These are phyloP conservation scores for Diphyllodes magnificus DNA, from an alignment of 2,113 vertebrate species.

Conservation along the genomic window DNA sequence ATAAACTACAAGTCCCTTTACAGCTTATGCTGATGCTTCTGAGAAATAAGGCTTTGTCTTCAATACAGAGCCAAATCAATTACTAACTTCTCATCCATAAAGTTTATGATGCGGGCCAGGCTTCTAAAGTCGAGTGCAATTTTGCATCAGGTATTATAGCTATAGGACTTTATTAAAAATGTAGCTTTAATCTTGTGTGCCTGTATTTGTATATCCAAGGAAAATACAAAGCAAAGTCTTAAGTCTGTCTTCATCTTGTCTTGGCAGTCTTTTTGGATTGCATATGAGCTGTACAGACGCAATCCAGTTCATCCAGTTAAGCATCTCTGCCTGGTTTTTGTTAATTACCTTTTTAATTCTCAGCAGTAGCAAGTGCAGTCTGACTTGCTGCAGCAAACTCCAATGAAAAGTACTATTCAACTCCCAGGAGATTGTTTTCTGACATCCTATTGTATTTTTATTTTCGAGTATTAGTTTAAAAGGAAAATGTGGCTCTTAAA, in stretches of 20 bases:
- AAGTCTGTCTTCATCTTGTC: not conserved
- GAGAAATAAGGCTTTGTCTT: conserved; percentile 22
- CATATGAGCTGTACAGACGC: not conserved
- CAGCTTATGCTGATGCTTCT: not conserved
- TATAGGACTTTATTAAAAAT: not conserved
- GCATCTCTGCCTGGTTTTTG: not conserved
- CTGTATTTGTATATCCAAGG: not conserved
- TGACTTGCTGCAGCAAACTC: not conserved
- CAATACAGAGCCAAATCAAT: conserved; percentile 19
- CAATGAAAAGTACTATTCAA: not conserved
- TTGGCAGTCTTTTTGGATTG: not conserved
- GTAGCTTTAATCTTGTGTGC: not conserved
- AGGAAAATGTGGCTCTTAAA: not conserved
- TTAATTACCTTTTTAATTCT: not conserved
- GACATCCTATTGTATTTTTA: not conserved
- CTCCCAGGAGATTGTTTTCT: not conserved
- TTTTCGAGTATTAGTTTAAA: not conserved
- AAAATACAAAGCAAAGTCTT: not conserved
- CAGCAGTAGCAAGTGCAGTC: not conserved
- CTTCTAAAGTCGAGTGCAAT: not conserved
- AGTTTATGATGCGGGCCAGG: not conserved
- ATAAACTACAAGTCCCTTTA: conserved; percentile 17
- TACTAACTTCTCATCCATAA: not conserved
- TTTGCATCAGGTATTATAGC: not conserved
- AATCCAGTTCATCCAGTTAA: not conserved